Evolutionary conservation across 2,888 invertebrate species (phyloP).

Genomic region (Colostygia pectinataria): DNA sequence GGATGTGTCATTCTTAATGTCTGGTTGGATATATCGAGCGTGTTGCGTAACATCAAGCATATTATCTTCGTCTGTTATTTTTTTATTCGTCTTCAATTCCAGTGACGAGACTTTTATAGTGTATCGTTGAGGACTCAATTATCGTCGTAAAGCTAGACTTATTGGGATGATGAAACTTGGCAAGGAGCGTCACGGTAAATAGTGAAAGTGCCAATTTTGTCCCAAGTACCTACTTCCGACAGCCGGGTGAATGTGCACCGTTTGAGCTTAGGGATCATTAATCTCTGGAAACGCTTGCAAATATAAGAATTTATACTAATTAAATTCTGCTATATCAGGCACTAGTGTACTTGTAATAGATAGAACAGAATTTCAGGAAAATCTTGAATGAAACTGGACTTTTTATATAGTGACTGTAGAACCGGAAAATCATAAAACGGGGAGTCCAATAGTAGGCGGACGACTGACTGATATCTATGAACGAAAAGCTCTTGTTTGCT

Average conservation of each 20-base stretch:
- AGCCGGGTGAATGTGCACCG: conserved; percentile 13
- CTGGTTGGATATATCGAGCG: conserved; percentile 46
- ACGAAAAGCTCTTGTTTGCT: conserved; percentile 29
- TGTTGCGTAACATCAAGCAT: conserved; percentile 50
- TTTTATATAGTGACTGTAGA: conserved; percentile 11
- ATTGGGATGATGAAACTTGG: conserved; percentile 32
- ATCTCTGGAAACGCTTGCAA: conserved; percentile 22
- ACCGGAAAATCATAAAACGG: conserved; percentile 24
- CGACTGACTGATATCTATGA: too few species aligned
- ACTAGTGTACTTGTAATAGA: too few species aligned
- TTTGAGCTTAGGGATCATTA: conserved; percentile 26
- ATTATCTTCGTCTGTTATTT: conserved; percentile 42
- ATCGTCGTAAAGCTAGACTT: conserved; percentile 29
- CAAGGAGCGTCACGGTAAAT: conserved; percentile 31
- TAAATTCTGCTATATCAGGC: too few species aligned
- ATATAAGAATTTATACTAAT: too few species aligned
- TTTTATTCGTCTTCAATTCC: conserved; percentile 43
- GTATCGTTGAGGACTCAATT: conserved; percentile 31
- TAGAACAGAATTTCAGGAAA: conserved; percentile 14
- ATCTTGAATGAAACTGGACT: conserved; percentile 16
- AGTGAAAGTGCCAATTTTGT: conserved; percentile 35
- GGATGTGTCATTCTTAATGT: conserved; percentile 52
- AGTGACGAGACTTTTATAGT: conserved; percentile 46
- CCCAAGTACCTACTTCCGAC: conserved; percentile 31
- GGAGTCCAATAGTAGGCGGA: too few species aligned